Conservation (phyloP, 2,113 vertebrate species). For the Cynopterus brachyotis region DNA sequence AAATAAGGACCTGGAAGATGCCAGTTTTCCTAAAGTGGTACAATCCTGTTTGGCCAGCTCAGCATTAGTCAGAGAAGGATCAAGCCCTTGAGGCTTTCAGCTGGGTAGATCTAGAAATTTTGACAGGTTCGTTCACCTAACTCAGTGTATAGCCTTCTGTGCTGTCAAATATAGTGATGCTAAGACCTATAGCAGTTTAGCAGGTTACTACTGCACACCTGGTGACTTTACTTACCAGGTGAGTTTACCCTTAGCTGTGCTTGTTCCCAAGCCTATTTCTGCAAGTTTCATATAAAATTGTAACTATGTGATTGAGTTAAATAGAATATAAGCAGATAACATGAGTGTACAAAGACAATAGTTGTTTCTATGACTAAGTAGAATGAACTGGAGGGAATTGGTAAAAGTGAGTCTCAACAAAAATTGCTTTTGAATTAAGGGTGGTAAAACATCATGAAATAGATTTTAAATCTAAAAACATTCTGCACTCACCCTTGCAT, state of each 20-base stretch:
- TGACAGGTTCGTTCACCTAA: not conserved
- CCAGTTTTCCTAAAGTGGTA: not conserved
- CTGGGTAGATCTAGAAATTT: not conserved
- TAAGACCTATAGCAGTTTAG: not conserved
- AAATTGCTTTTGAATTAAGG: conserved; percentile 26
- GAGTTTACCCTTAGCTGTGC: not conserved
- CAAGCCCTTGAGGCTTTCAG: not conserved
- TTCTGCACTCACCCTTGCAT: not conserved
- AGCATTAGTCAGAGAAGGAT: not conserved
- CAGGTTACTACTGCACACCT: too few species aligned
- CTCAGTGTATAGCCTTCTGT: not conserved
- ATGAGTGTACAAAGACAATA: not conserved
- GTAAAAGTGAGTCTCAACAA: not conserved
- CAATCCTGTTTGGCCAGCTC: not conserved
- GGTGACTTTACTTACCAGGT: not conserved
- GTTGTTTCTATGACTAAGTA: not conserved
- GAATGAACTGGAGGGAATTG: not conserved
- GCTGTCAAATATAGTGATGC: not conserved
- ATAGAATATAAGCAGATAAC: not conserved
- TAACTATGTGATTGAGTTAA: not conserved
- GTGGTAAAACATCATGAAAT: not conserved
- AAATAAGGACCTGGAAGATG: not conserved
- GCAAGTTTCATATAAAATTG: not conserved
- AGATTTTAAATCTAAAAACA: not conserved
- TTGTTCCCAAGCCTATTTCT: not conserved